Percentiles rank a stretch among this genome's conserved stretches.
These are phyloP conservation scores for Hucho hucho DNA, from an alignment of 2,113 vertebrate genomes.

Conservation along the genomic window DNA sequence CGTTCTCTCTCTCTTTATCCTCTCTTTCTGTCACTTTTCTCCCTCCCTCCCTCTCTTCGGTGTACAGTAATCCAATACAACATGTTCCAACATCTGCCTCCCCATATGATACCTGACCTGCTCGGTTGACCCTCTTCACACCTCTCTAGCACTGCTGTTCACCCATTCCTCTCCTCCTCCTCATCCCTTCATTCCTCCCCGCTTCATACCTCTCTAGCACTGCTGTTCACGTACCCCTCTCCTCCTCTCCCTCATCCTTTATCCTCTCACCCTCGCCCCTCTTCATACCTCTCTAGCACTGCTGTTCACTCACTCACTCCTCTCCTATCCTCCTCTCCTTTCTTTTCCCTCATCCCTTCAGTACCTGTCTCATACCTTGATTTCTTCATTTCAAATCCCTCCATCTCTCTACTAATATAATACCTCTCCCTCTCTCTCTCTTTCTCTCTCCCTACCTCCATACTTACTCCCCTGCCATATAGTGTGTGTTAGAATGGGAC, in stretches of 20 bases:
- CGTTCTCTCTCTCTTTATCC: constrained; percentile 48
- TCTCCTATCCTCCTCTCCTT: not conserved
- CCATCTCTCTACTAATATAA: too few species aligned
- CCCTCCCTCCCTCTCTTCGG: constrained; percentile 64
- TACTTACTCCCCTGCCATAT: too few species aligned
- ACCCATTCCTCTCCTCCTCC: constrained; percentile 6
- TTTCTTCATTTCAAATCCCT: too few species aligned
- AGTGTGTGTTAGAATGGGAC: too few species aligned
- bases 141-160: constrained; percentile 64
- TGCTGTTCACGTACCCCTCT: not conserved
- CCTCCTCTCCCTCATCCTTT: not conserved
- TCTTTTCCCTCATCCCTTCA: not conserved
- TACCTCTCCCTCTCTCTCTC: too few species aligned
- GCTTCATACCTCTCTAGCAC: not conserved
- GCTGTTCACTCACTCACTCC: not conserved
- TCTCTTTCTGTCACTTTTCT: constrained; percentile 31
- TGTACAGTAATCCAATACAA: constrained; percentile 82
- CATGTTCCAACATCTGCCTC: constrained; percentile 95
- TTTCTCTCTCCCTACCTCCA: too few species aligned
- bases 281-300: too few species aligned
- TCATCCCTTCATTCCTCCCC: not conserved
- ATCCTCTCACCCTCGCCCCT: not conserved
- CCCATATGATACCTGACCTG: constrained; percentile 84
- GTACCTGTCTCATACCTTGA: too few species aligned
- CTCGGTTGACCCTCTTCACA: constrained; percentile 84